Evolutionary conservation across 2,888 invertebrate species (phyloP), one percentile per base, ranked within the genome.

Genomic region (Hirudinaria manillensis): DNA sequence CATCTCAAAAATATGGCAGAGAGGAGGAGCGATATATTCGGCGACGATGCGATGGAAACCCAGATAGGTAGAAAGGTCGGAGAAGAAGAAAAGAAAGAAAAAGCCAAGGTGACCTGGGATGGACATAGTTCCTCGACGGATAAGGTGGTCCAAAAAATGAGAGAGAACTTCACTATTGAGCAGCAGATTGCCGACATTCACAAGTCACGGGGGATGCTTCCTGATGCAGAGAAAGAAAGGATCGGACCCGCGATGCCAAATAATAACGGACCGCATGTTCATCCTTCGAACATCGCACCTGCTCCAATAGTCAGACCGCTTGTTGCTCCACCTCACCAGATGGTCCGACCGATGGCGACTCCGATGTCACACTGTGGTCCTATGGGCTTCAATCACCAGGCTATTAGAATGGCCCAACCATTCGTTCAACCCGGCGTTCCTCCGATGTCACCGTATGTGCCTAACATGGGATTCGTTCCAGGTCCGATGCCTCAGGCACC

Each of bases 11-110:
- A 93, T 84, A 88, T 99, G 82, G 99, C 99, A 0, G 98, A 99
- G 85, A 90, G 99, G 80, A 94, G 99, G 91, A 98, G 99, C 0
- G 99, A 99, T 89, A 99, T 99, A 86, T 99, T 99, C 87, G 99
- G 99, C 87, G 93, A 94, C 78, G 98, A 98, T 76, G 94, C 83
- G 16, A 97, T 98, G 85, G 99, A 99, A 88, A 97, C 98, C 0
- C 93, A 94, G 36, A 99, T 99, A 84, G 99, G 99, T 88, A 96
- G 96, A 87, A 99, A 98, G 88, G 86, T 86, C 77, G 87, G 86
- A 34, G 75, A 70, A 56, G 85, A 85, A 77, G 85, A 83, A 79
- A 81, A 79, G 78, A 89, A 89, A 79, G 91, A 93, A 80, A 93
- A 93, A 82, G 94, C 94, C 83, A 88, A 88, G 81, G 93, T 94